A percentile compares a stretch with the other conserved stretches of the same genome.
phyloP scores from a whole-genome alignment of 1,140 invertebrate genomes.

The Brachionus paranguensis region DNA sequence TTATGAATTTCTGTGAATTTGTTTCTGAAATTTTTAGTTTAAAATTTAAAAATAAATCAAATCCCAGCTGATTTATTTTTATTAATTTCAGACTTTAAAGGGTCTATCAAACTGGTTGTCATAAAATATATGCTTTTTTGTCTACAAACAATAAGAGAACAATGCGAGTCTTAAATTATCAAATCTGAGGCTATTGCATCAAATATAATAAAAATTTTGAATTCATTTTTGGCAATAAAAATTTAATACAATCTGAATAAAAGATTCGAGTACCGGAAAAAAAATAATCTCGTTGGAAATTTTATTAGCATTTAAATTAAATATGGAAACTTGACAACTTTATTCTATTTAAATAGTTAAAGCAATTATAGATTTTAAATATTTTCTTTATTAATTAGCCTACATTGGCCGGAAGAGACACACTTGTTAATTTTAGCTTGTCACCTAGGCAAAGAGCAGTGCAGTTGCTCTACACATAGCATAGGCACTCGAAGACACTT shows the following conservation, averaged over 20 bases:
- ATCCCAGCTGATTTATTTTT: neutral
- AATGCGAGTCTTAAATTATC: neutral
- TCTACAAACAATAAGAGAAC: neutral
- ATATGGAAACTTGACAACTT: neutral
- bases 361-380: neutral
- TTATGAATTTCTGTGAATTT: no score
- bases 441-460: neutral
- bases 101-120: neutral
- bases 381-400: neutral
- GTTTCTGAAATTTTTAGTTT: neutral
- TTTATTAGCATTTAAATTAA: neutral
- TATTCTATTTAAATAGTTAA: neutral
- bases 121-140: neutral
- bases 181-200: neutral
- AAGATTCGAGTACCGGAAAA: neutral
- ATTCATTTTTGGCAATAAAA: neutral
- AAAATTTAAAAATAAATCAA: neutral
- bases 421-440: neutral
- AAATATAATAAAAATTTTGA: neutral
- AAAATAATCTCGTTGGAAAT: neutral
- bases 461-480: neutral
- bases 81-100: neutral
- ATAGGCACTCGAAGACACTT: neutral
- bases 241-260: neutral
- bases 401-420: neutral